A percentile compares a stretch with the other conserved stretches of the same genome.
Evolutionary conservation across 2,113 vertebrate genomes (phyloP).

Genomic region (Eulemur macaco): DNA sequence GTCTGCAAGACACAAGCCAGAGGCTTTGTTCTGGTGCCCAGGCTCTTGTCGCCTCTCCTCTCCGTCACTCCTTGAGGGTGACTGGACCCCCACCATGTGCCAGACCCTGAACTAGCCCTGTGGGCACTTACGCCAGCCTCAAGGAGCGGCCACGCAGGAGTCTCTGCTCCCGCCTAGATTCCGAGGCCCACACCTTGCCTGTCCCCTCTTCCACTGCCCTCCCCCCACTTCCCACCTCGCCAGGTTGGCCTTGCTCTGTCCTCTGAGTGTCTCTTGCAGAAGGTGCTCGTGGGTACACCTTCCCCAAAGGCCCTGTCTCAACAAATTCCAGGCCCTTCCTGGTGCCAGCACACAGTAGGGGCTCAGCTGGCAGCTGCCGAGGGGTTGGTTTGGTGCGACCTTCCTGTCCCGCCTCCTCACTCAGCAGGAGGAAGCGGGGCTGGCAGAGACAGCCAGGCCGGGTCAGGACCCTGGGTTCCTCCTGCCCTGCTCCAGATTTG

Average conservation of each 20-base stretch:
- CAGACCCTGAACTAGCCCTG: neutral
- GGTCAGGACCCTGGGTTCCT: neutral
- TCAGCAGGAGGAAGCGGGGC: neutral
- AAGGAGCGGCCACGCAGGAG: neutral
- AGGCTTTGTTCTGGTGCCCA: neutral
- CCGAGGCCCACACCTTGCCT: neutral
- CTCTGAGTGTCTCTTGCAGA: too few relatives aligned
- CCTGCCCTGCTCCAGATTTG: neutral
- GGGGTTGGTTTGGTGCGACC: neutral
- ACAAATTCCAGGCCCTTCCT: neutral
- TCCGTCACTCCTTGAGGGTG: neutral
- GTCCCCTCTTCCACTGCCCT: rapidly evolving
- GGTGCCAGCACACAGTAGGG: neutral
- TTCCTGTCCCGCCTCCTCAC: neutral
- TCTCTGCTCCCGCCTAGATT: neutral
- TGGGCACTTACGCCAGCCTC: neutral
- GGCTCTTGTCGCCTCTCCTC: neutral
- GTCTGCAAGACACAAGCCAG: neutral
- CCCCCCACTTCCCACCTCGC: neutral
- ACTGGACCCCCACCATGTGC: neutral
- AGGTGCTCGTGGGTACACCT: neutral
- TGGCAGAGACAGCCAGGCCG: neutral
- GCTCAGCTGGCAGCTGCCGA: neutral
- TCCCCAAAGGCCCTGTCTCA: neutral
- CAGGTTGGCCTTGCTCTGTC: neutral